These are phyloP conservation scores for Eupithecia subumbrata DNA, from an alignment of 2,888 invertebrate species.

Conservation along the genomic window DNA sequence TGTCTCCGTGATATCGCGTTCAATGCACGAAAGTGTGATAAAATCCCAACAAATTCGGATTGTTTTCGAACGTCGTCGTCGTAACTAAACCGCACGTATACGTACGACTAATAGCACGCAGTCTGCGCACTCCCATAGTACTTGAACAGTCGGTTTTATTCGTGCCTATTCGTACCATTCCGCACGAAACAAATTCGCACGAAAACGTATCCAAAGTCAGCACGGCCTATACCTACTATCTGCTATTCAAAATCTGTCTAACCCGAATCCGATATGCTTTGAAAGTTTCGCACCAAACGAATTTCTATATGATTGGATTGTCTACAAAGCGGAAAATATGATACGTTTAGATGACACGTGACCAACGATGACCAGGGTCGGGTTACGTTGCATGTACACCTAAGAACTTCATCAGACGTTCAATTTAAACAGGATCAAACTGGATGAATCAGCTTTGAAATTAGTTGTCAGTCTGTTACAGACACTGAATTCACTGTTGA, in stretches of 20 bases:
- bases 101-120: too few species aligned
- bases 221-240: too few species aligned
- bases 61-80: too few species aligned
- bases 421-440: neutral
- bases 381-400: slow-evolving; percentile 57
- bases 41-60: too few species aligned
- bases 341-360: slow-evolving; percentile 55
- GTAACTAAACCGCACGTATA: too few species aligned
- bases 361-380: slow-evolving; percentile 56
- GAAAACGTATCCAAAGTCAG: too few species aligned
- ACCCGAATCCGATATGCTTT: neutral
- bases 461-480: neutral
- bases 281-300: neutral
- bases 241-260: neutral
- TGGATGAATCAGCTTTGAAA: neutral
- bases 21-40: too few species aligned
- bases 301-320: neutral
- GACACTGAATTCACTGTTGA: neutral
- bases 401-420: slow-evolving; percentile 34
- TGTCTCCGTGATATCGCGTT: too few species aligned
- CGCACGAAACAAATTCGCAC: too few species aligned
- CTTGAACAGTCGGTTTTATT: too few species aligned
- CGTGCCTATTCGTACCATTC: too few species aligned
- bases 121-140: too few species aligned
- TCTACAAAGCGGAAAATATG: slow-evolving; percentile 42